Evolutionary conservation across 2,113 vertebrate genomes (phyloP).

Genomic region (Brachypodius melanocephalos): DNA sequence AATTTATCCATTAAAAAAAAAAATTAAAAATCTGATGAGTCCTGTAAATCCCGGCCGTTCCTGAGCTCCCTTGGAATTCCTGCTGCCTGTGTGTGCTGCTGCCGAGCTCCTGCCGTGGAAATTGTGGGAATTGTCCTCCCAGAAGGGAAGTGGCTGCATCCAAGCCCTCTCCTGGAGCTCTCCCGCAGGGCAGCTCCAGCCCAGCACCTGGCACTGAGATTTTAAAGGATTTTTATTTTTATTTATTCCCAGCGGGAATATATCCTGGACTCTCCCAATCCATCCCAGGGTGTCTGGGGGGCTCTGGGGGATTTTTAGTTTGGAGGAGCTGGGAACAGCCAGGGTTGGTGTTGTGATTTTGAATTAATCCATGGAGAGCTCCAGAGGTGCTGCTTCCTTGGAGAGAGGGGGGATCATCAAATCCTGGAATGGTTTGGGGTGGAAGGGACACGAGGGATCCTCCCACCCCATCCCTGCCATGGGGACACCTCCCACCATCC

Average conservation of each 20-base stretch:
- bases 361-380: not conserved
- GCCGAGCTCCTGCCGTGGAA: accelerated
- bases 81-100: accelerated
- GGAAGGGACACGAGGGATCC: not conserved
- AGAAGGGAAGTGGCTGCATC: accelerated
- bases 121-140: accelerated
- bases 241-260: not conserved
- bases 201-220: accelerated
- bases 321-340: not conserved
- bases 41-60: not conserved
- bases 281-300: accelerated
- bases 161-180: not conserved
- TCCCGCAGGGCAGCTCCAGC: not conserved
- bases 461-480: not conserved
- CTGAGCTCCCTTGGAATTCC: not conserved
- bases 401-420: not conserved
- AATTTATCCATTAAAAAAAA: not conserved
- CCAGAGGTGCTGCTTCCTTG: not conserved
- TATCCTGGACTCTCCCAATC: not conserved
- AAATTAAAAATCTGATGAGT: not conserved
- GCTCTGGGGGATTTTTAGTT: accelerated
- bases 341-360: not conserved
- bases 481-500: accelerated
- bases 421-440: not conserved
- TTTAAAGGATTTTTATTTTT: not conserved